A percentile compares a stretch with the other conserved stretches of the same genome.
Evolutionary conservation across 2,797 vertebrate genomes (phyloP).

Genomic region (Chloroceryle inda): DNA sequence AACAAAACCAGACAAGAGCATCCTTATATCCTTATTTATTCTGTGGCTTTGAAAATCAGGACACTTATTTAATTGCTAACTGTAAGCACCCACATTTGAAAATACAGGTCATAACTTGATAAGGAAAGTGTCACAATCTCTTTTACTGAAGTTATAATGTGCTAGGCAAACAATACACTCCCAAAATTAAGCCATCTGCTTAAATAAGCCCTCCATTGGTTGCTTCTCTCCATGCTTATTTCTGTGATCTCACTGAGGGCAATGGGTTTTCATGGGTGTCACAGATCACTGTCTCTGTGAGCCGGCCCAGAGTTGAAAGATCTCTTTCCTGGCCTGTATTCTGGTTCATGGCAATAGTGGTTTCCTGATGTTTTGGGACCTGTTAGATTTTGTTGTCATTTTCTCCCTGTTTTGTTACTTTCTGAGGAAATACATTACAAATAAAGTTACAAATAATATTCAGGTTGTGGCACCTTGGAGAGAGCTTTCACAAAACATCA

Average conservation of each 20-base stretch:
- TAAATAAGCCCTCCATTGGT: background rate
- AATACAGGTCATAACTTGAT: conserved; percentile 40
- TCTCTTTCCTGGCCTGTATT: background rate
- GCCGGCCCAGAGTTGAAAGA: background rate
- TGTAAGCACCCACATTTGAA: conserved; percentile 38
- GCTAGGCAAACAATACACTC: conserved; percentile 55
- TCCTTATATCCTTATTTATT: background rate
- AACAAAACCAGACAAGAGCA: background rate
- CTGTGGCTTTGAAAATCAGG: conserved; percentile 37
- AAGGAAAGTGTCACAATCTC: conserved; percentile 27
- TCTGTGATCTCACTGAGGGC: background rate
- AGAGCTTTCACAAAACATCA: conserved; percentile 25
- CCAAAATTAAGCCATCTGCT: conserved; percentile 48
- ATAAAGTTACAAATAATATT: conserved; percentile 34
- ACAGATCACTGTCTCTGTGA: background rate
- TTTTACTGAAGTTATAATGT: conserved; percentile 48
- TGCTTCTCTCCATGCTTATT: background rate
- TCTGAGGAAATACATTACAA: conserved; percentile 17
- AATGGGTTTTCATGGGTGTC: background rate
- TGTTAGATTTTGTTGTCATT: conserved; percentile 6
- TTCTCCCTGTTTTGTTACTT: conserved; percentile 3
- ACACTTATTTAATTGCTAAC: conserved; percentile 54
- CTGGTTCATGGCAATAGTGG: background rate
- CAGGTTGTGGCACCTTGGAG: conserved; percentile 36
- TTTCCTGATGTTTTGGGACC: conserved; percentile 59